Evolutionary conservation across 2,113 vertebrate genomes (phyloP).

Genomic region (Hucho hucho): DNA sequence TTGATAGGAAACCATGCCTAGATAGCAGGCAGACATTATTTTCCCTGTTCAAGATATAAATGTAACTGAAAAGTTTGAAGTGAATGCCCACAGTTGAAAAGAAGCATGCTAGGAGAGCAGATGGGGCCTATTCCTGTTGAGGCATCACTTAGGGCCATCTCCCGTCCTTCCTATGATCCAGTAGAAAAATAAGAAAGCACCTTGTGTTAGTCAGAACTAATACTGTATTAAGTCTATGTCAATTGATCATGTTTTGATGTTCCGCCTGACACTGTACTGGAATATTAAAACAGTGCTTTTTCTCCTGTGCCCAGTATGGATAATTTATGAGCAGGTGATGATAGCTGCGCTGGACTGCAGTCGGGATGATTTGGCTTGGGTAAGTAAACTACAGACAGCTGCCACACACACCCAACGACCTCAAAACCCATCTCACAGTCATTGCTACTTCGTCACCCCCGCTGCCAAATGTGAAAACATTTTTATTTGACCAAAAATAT

Average conservation of each 20-base stretch:
- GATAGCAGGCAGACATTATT: neutral
- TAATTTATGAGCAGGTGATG: slow-evolving; percentile 99
- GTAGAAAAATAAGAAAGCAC: slow-evolving; percentile 14
- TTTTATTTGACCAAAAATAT: slow-evolving; percentile 64
- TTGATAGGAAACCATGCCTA: neutral
- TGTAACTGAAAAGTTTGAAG: neutral
- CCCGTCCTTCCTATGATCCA: neutral
- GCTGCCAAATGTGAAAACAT: slow-evolving; percentile 54
- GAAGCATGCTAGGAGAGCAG: neutral
- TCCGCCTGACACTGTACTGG: slow-evolving; percentile 42
- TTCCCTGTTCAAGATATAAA: neutral
- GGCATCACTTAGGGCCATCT: neutral
- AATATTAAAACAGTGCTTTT: slow-evolving; percentile 30
- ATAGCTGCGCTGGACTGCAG: slow-evolving; percentile 96
- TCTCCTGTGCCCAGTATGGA: slow-evolving; percentile 87
- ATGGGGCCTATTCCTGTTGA: neutral
- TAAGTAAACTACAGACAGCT: slow-evolving; percentile 71
- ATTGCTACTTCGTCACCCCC: slow-evolving; percentile 38
- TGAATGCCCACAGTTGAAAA: neutral
- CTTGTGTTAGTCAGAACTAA: slow-evolving; percentile 30
- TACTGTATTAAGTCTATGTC: slow-evolving; percentile 28
- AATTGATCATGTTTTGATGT: slow-evolving; percentile 44
- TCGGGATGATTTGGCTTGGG: slow-evolving; percentile 94
- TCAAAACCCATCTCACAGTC: slow-evolving; percentile 43
- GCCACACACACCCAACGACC: slow-evolving; percentile 52